A percentile compares a stretch with the other conserved stretches of the same genome.
phyloP scores from a whole-genome alignment of 1,140 invertebrate genomes.

The Ridgeia piscesae region DNA sequence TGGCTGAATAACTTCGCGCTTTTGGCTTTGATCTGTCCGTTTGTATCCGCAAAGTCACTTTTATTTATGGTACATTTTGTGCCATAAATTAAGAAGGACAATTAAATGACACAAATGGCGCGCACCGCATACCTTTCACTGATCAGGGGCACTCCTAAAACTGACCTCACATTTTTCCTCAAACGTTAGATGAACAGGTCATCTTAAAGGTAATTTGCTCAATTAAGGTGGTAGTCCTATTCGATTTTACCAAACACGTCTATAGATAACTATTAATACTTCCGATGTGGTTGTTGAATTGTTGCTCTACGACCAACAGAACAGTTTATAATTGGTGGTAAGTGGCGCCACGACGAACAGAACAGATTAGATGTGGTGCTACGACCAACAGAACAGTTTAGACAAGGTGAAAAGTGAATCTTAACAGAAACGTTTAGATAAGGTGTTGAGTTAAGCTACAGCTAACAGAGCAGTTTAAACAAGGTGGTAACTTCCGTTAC shows the following conservation, averaged over 20 bases:
- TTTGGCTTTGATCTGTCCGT: background rate
- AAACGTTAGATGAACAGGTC: background rate
- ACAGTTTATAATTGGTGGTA: background rate
- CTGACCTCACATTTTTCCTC: background rate
- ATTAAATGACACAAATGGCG: background rate
- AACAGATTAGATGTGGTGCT: background rate
- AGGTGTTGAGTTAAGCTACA: too few relatives aligned
- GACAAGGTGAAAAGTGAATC: background rate
- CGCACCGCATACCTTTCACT: background rate
- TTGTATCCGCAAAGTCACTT: background rate
- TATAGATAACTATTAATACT: background rate
- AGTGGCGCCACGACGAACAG: background rate
- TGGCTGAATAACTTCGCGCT: background rate
- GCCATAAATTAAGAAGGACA: background rate
- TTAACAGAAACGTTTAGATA: too few relatives aligned
- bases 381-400: background rate
- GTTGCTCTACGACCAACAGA: background rate
- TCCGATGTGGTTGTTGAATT: background rate
- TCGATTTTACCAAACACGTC: background rate
- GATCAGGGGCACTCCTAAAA: background rate
- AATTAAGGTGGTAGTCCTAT: background rate
- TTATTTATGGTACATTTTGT: background rate
- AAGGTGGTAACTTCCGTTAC: too few relatives aligned
- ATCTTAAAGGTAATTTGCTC: background rate
- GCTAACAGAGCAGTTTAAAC: too few relatives aligned